A percentile compares a stretch with the other conserved stretches of the same genome.
phyloP scores from a whole-genome alignment of 1,140 invertebrate species.

The Apolygus lucorum region DNA sequence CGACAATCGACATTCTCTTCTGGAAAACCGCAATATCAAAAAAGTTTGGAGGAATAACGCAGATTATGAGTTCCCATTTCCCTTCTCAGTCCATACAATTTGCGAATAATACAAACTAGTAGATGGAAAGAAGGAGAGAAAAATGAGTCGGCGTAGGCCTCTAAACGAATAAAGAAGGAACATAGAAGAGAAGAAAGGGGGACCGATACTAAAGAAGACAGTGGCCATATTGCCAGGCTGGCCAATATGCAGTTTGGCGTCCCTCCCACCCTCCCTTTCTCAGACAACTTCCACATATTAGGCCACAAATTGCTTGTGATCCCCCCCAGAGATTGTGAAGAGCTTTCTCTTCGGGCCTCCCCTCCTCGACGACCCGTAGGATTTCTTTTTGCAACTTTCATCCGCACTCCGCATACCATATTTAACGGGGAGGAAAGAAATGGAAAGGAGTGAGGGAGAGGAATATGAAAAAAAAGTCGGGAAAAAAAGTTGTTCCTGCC shows the following conservation, averaged over 20 bases:
- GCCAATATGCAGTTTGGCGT: constrained; percentile 16
- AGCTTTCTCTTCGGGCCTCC: not conserved
- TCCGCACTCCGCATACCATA: not conserved
- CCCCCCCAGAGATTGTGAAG: not conserved
- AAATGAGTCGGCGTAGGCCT: too few species aligned
- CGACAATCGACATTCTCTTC: too few species aligned
- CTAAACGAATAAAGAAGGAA: too few species aligned
- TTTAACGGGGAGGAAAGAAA: not conserved
- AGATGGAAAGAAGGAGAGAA: too few species aligned
- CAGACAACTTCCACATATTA: constrained; percentile 11
- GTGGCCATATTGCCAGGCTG: constrained; percentile 9
- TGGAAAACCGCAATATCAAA: too few species aligned
- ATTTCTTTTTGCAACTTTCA: constrained; percentile 7
- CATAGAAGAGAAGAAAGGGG: not conserved
- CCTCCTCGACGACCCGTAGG: not conserved
- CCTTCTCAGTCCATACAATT: too few species aligned
- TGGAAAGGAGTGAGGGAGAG: not conserved
- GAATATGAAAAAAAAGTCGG: not conserved
- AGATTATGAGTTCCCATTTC: too few species aligned
- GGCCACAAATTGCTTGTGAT: constrained; percentile 15
- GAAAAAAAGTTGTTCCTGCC: not conserved
- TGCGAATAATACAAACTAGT: too few species aligned
- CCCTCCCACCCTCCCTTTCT: not conserved
- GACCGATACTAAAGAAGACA: constrained; percentile 6
- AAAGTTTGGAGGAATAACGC: too few species aligned